A percentile compares a stretch with the other conserved stretches of the same genome.
These are phyloP conservation scores for Drosophila bipectinata DNA, from an alignment of 1,140 invertebrate genomes.

Conservation along the genomic window DNA sequence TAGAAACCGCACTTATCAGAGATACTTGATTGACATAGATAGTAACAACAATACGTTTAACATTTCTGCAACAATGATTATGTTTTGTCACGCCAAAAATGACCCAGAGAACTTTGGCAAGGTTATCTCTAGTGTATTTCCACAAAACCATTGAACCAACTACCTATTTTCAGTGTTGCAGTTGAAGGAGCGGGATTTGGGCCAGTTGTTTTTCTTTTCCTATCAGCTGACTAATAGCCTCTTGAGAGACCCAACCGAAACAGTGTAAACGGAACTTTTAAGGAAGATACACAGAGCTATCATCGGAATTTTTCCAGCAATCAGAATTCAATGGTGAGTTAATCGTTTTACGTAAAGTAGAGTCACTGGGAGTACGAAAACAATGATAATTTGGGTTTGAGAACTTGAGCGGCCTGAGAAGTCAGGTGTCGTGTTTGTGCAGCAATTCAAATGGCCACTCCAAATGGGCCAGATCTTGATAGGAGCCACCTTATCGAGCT, in stretches of 20 bases:
- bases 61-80: constrained; percentile 11
- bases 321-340: constrained; percentile 14
- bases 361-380: constrained; percentile 29
- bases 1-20: background rate
- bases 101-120: constrained; percentile 16
- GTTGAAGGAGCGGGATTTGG: constrained; percentile 21
- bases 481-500: constrained; percentile 48
- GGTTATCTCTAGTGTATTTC: constrained; percentile 20
- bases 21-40: constrained; percentile 4
- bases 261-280: background rate
- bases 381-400: constrained; percentile 46
- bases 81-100: constrained; percentile 23
- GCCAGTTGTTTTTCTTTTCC: background rate
- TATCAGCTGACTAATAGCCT: constrained; percentile 37
- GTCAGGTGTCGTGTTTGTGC: constrained; percentile 44
- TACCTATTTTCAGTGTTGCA: constrained; percentile 2
- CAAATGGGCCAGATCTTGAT: constrained; percentile 38
- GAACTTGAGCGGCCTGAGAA: constrained; percentile 27
- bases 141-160: background rate
- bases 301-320: constrained; percentile 32
- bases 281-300: constrained; percentile 6
- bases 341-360: constrained; percentile 48
- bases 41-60: constrained; percentile 23
- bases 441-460: constrained; percentile 62
- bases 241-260: constrained; percentile 22